Evolutionary conservation across 2,888 invertebrate genomes (phyloP).

Genomic region (Kuschelorhynchus macadamiae): DNA sequence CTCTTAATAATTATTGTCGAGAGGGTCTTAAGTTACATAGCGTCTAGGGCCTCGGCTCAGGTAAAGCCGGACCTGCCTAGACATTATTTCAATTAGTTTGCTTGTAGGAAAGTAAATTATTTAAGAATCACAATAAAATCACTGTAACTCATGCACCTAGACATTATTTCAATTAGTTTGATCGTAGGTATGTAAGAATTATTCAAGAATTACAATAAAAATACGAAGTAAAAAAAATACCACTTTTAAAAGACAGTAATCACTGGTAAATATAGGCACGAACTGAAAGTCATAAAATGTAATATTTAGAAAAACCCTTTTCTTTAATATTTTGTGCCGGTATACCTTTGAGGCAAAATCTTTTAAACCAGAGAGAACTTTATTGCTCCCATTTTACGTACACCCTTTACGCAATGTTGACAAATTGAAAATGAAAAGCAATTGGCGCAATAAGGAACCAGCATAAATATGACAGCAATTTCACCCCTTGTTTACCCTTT

Average conservation of each 20-base stretch:
- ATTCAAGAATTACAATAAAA: not conserved
- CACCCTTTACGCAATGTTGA: slow-evolving; percentile 38
- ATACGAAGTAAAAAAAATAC: not conserved
- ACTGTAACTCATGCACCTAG: no score
- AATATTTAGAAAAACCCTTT: slow-evolving; percentile 19
- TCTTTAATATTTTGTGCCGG: slow-evolving; percentile 14
- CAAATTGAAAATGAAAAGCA: slow-evolving; percentile 21
- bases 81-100: no score
- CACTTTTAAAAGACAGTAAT: not conserved
- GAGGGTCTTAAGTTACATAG: no score
- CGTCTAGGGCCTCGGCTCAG: no score
- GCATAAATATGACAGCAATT: slow-evolving; percentile 30
- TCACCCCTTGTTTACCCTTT: slow-evolving; percentile 31
- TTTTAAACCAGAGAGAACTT: not conserved
- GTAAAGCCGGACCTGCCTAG: no score
- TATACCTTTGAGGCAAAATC: slow-evolving; percentile 17
- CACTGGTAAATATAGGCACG: not conserved
- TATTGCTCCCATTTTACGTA: not conserved
- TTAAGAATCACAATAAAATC: no score
- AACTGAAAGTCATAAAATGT: not conserved
- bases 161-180: no score
- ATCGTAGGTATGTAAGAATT: no score
- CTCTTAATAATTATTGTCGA: no score
- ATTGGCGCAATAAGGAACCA: slow-evolving; percentile 37
- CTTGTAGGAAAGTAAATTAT: no score